Evolutionary conservation across 1,140 invertebrate species (phyloP), one percentile per base, ranked within the genome.

Genomic region (Pseudomyrmex gracilis): DNA sequence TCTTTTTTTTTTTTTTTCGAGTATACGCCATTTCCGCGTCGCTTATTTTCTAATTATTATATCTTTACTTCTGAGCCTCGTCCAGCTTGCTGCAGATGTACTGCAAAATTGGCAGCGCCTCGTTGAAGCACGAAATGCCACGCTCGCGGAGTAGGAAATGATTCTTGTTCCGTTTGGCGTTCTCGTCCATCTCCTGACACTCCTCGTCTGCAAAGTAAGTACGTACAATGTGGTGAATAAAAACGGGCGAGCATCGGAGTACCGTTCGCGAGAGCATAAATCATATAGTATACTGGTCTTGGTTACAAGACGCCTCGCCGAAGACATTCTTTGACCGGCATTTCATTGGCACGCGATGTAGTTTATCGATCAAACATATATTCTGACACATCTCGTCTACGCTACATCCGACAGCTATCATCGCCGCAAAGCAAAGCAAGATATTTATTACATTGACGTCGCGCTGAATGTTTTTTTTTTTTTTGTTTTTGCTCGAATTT

Each of bases 71-170:
- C 93, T 97, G 97, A 17, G 96, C 96, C 93, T 98, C 97, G 74
- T 97, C 96, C 10, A 99, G 93, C 89, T 97, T 97, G 87, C 97
- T 97, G 92, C 97, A 98, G 61, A 98, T 96, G 90, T 98, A 98
- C 86, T 98, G 97, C 92, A 98, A 96, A 68, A 99, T 97, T 0
- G 97, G 97, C 83, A 98, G 96, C 0, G 97, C 97, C 95, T 99
- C 98, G 91, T 98, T 98, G 93, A 97, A 98, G 86, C 97, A 97
- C n/a, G 97, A 97, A 0, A 97, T 97, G 2, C 97, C 97, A 63
- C 96, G 96, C 84, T 96, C 95, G 53, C 95, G 95, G 13, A 95
- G 95, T 34, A 34, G 7, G 34, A 34, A 34, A 34, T 34, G 34
- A 90, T 94, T 95, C 90, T 95, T 95, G 84, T 95, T 95, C 85